Evolutionary conservation across 2,888 invertebrate species (phyloP).

Genomic region (Aphrophora alni): DNA sequence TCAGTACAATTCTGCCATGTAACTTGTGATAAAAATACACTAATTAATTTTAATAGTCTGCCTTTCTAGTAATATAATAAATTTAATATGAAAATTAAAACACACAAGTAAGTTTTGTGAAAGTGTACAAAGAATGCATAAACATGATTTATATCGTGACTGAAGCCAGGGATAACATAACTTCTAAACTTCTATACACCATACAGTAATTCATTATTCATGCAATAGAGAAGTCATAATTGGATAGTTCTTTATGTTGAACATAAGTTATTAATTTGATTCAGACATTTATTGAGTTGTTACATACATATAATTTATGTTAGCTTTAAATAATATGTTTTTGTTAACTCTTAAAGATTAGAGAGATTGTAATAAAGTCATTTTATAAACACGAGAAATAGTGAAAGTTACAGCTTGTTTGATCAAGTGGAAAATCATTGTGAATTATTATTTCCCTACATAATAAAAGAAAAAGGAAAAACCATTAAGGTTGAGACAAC

Average conservation of each 20-base stretch:
- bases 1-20: no score
- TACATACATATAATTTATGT: not conserved
- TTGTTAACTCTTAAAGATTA: not conserved
- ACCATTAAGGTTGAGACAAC: no score
- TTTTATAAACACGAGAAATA: no score
- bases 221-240: not conserved
- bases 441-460: no score
- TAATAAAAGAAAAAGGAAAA: no score
- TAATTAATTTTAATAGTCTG: not conserved
- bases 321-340: not conserved
- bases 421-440: no score
- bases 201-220: not conserved
- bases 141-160: not conserved
- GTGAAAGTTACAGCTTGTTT: no score
- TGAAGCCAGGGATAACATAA: not conserved
- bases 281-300: conserved; percentile 1
- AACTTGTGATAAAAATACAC: no score
- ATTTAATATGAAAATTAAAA: not conserved
- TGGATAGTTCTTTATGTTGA: not conserved
- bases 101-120: not conserved
- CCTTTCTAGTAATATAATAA: not conserved
- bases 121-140: not conserved
- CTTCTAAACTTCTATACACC: no score
- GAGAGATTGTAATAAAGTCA: no score
- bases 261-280: not conserved